Evolutionary conservation across 1,140 invertebrate species (phyloP), one percentile per base, ranked within the genome.

Genomic region (Aphis craccivora): DNA sequence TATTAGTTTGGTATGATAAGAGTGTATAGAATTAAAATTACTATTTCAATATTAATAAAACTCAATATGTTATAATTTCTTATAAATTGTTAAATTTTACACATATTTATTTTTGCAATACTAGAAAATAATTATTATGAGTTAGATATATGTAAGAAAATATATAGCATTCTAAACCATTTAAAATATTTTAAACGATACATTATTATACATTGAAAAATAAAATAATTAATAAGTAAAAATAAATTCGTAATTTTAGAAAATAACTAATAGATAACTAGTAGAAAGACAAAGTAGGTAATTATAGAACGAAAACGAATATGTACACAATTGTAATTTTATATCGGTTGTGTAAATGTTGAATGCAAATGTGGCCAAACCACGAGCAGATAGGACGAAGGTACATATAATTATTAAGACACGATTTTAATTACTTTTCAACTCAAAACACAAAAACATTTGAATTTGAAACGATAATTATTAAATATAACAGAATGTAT

Each of bases 341-440:
- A 14, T 20, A n/a, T 76, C 60, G 14, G 30, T 76, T 76, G 30
- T 76, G 14, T 76, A n/a, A n/a, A 76, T 76, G 3, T 76, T 76
- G 4, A 76, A 76, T n/a, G 30, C 30, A 18, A n/a, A 76, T 76
- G 30, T 76, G 5, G 30, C 60, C 60, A 14, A 76, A 76, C 14
- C n/a, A 25, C 30, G 18, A n/a, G 4, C 60, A 76, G 30, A 76
- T 14, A 76, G 30, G 60, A n/a, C 5, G 14, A n/a, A 35, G 60
- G 30, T 7, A 14, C 60, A 76, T 14, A 76, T n/a, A 76, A 76
- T 76, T 18, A 76, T 76, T 18, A 76, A 76, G 60, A 76, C n/a
- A n/a, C 14, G n/a, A 76, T 76, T 76, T 76, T 76, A 76, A 76
- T n/a, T 76, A 76, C n/a, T 76, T 76, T 76, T 76, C 30, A 76